Evolutionary conservation across 2,797 vertebrate species (phyloP).

Genomic region (Cuniculus paca): DNA sequence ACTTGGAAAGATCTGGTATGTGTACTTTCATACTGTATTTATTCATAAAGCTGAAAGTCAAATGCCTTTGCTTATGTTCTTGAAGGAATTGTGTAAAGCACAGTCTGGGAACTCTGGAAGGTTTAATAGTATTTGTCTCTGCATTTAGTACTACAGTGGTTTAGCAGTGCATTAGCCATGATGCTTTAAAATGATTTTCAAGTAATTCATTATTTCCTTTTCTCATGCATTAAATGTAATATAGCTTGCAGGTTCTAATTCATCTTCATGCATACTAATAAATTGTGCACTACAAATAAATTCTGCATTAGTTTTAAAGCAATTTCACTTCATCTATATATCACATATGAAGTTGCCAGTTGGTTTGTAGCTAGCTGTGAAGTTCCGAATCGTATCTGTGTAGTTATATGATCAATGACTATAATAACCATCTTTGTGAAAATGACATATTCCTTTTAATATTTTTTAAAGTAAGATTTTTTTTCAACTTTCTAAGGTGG

Average conservation of each 20-base stretch:
- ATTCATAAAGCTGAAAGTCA: conserved; percentile 53
- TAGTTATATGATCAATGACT: conserved; percentile 77
- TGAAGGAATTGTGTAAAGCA: conserved; percentile 72
- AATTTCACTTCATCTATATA: conserved; percentile 74
- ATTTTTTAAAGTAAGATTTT: conserved; percentile 52
- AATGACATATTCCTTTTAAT: conserved; percentile 69
- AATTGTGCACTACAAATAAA: conserved; percentile 79
- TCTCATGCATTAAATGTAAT: conserved; percentile 81
- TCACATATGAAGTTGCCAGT: conserved; percentile 63
- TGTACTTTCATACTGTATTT: conserved; percentile 68
- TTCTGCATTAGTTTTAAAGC: conserved; percentile 74
- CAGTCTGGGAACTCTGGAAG: conserved; percentile 56
- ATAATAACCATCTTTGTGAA: conserved; percentile 71
- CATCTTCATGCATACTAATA: conserved; percentile 75
- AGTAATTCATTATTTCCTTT: conserved; percentile 81
- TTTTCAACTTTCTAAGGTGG: conserved; percentile 60
- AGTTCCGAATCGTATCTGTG: conserved; percentile 44
- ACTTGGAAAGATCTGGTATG: conserved; percentile 46
- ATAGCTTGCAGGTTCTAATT: conserved; percentile 80
- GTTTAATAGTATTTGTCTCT: conserved; percentile 81
- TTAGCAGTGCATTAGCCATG: conserved; percentile 74
- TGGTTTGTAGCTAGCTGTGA: conserved; percentile 47
- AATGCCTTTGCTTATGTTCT: conserved; percentile 51
- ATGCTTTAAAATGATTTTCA: conserved; percentile 79
- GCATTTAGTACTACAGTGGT: conserved; percentile 68